Conservation (phyloP, 1,140 invertebrate species). For the Sarcophaga bullata region DNA sequence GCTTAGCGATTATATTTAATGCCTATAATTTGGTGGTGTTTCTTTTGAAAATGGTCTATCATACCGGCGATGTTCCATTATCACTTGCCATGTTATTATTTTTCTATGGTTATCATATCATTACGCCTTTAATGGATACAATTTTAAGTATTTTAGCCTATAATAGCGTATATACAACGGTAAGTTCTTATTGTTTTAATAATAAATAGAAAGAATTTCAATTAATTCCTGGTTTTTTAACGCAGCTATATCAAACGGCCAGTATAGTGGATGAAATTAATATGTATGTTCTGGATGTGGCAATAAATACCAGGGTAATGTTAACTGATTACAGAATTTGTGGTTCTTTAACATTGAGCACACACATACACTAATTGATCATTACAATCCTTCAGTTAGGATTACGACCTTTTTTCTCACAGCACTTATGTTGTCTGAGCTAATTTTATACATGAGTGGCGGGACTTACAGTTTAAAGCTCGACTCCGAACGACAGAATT, state of each 20-base stretch:
- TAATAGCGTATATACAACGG: conserved; percentile 43
- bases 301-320: conserved; percentile 43
- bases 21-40: conserved; percentile 48
- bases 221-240: conserved; percentile 35
- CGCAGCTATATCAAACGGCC: not conserved
- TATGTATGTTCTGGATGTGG: conserved; percentile 43
- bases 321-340: too few species aligned
- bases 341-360: too few species aligned
- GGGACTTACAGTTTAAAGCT: too few species aligned
- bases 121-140: not conserved
- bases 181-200: conserved; percentile 23
- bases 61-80: conserved; percentile 9
- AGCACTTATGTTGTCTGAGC: too few species aligned
- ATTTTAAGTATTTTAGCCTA: conserved; percentile 43
- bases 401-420: too few species aligned
- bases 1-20: conserved; percentile 45
- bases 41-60: conserved; percentile 43
- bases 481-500: too few species aligned
- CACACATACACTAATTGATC: too few species aligned
- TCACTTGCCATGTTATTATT: conserved; percentile 39
- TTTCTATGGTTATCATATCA: conserved; percentile 48
- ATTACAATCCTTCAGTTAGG: too few species aligned
- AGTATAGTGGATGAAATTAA: conserved; percentile 43
- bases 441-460: too few species aligned
- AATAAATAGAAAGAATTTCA: not conserved